Evolutionary conservation across 1,140 invertebrate genomes (phyloP).

Genomic region (Caerostris extrusa): DNA sequence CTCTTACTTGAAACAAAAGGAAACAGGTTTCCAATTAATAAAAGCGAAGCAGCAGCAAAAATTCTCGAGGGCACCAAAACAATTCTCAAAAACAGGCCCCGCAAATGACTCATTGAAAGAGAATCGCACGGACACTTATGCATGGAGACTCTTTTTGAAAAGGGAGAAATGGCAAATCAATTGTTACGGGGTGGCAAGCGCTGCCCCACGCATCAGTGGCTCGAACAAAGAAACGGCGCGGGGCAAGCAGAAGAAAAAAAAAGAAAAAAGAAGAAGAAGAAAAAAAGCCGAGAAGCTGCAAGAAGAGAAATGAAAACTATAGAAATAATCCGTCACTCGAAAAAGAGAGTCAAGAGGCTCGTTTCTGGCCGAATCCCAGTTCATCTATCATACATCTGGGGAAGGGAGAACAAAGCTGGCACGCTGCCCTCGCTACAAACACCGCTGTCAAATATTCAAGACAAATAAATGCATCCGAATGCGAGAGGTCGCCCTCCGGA

Average conservation of each 20-base stretch:
- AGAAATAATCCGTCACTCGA: conserved; percentile 70
- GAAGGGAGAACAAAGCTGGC: conserved; percentile 57
- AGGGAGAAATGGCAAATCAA: conserved; percentile 51
- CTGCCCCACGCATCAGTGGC: conserved; percentile 50
- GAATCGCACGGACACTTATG: conserved; percentile 62
- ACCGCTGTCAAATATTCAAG: conserved; percentile 76
- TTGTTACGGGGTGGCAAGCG: conserved; percentile 41
- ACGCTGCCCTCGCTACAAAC: conserved; percentile 73
- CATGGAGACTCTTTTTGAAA: conserved; percentile 46
- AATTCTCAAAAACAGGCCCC: too few relatives aligned
- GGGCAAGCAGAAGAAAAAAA: neutral
- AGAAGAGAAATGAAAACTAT: conserved; percentile 17
- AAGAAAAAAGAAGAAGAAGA: neutral
- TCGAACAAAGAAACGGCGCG: conserved; percentile 25
- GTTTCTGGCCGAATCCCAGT: conserved; percentile 74
- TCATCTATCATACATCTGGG: conserved; percentile 58
- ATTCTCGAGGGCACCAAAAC: neutral
- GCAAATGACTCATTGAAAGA: conserved; percentile 29
- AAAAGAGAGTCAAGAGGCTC: conserved; percentile 72
- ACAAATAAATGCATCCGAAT: conserved; percentile 75
- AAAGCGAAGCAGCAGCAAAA: neutral
- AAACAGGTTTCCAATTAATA: conserved; percentile 55
- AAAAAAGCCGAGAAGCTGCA: neutral
- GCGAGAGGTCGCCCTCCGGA: conserved; percentile 63
- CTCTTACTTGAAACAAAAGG: neutral